A percentile compares a stretch with the other conserved stretches of the same genome.
phyloP scores from a whole-genome alignment of 2,113 vertebrate species.

The Potamarius usumacintae region DNA sequence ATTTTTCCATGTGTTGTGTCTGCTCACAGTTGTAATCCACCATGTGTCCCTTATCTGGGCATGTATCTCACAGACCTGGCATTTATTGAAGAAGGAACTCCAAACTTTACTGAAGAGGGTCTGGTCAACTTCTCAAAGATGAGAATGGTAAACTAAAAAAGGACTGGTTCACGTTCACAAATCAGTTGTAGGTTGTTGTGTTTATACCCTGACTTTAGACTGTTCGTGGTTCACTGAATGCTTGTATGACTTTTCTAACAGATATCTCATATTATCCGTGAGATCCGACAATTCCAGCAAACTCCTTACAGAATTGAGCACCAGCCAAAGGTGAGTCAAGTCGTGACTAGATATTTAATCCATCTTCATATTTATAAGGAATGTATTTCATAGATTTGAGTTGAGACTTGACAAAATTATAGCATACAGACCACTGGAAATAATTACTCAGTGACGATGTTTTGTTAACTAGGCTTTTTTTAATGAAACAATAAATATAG shows the following conservation, averaged over 20 bases:
- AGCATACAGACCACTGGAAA: not conserved
- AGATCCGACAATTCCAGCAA: conserved; percentile 98
- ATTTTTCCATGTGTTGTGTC: not conserved
- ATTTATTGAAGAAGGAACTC: conserved; percentile 97
- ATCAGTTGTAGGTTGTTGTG: not conserved
- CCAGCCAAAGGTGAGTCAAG: conserved; percentile 85
- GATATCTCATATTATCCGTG: conserved; percentile 98
- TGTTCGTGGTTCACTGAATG: not conserved
- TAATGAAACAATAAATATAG: not conserved
- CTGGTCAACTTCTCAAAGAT: conserved; percentile 99
- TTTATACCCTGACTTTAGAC: not conserved
- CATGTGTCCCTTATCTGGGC: conserved; percentile 94
- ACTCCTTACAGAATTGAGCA: conserved; percentile 95
- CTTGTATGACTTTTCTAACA: conserved; percentile 54
- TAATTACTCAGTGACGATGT: not conserved
- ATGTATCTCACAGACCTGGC: conserved; percentile 98
- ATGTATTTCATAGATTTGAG: not conserved
- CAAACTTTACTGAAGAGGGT: conserved; percentile 97
- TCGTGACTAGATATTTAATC: not conserved
- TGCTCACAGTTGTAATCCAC: conserved; percentile 88
- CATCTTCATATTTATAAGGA: not conserved
- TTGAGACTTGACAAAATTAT: not conserved
- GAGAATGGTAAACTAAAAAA: conserved; percentile 85
- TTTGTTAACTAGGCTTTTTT: not conserved
- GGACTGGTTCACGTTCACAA: not conserved